Base-by-base conservation (phyloP, 1,140 invertebrate genomes). In the Papilio dardanus region DNA sequence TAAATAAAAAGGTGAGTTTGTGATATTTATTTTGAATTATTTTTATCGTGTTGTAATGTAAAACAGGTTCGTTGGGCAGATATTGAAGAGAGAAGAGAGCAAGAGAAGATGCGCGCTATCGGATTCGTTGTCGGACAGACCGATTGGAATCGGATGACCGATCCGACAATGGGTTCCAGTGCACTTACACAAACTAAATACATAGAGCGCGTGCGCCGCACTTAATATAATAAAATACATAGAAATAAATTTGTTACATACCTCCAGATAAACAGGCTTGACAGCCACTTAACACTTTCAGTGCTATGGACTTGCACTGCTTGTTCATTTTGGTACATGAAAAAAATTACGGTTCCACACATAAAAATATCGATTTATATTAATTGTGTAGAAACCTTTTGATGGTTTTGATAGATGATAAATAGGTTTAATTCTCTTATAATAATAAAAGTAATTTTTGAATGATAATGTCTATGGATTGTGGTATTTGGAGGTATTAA, bases 71-170 rank as follows among this genome's bases (percentile, higher is more conserved):
- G 98, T 75, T 99, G 98, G 98, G 98, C 98, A n/a, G 98, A 99
- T 94, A 95, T 99, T 82, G 98, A 99, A 94, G 98, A 99, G 92
- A 95, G 96, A 83, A 97, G 97, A 81, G 92, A 97, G 81, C 98
- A 99, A 93, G 96, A 97, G 85, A 97, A 98, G 93, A 97, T 98
- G 95, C 95, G 98, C 30, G 97, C 97, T 14, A 96, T 99, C 68
- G 98, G 98, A 16, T 99, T 99, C 93, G 97, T 99, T 40, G 97
- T 99, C 58, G 98, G 98, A 3, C 97, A 98, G 81, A 98, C 97
- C 0, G 97, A 99, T 90, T 99, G 98, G 98, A 95, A 97, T 74
- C 95, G 97, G 83, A 98, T 99, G 96, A 98, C 97, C 90, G 98
- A 99, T 93, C 97, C 98, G 12, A 96, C 96, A n/a, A 96, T 96